Evolutionary conservation across 2,113 vertebrate genomes (phyloP), one percentile per base, ranked within the genome.

Genomic region (Crotalus viridis): DNA sequence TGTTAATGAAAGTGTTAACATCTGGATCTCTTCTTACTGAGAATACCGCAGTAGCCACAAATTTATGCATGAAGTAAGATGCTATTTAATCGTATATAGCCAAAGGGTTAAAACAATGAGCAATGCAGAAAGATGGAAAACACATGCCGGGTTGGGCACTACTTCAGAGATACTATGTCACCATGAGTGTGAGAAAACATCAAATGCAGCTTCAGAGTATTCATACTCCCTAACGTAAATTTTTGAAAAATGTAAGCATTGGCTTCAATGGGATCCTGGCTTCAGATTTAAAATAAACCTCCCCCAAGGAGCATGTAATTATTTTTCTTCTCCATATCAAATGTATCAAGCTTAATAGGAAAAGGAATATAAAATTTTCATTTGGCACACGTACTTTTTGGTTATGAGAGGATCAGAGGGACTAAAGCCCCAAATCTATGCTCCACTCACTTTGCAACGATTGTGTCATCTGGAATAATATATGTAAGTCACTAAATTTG

Each of bases 211-310:
- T 97, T 95, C 93, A 96, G 95, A 97, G 96, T 97, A 95, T 97
- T 97, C 97, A 96, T 96, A 92, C 93, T 95, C 95, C 95, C 91
- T 94, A 97, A 97, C 97, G 97, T 97, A 97, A 97, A 96, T 97
- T 98, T 96, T 96, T 96, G 96, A 97, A 97, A 98, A 97, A 97
- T 96, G 92, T 96, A 97, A 97, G 96, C 95, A 93, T 93, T 96
- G 94, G 96, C 94, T 95, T 92, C 97, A 94, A 94, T 88, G 94
- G 96, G 95, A 92, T 95, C 95, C 92, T 95, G 94, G 92, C 94
- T 96, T 90, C 93, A 86, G 94, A 96, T 96, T 97, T 97, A 95
- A 97, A 97, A 97, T 97, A 97, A 97, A 96, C 95, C 92, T 97
- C 94, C 95, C 94, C 96, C 94, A 96, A 97, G 95, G 91, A 97